Base-by-base conservation (phyloP, 1,140 invertebrate species). In the Aleiodes sp. region DNA sequence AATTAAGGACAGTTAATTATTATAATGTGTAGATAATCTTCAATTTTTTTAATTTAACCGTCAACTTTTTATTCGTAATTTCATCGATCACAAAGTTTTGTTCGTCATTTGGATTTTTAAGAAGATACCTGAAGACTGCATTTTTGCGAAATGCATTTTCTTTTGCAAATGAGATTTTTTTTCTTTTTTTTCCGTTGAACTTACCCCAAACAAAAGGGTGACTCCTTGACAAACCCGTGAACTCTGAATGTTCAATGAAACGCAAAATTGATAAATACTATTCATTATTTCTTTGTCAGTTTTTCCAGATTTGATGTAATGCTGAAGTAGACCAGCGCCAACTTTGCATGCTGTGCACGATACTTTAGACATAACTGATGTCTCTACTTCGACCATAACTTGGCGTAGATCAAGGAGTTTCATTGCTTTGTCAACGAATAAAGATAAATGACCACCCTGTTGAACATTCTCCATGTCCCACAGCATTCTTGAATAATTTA, bases 291-390 rank as follows among this genome's bases (percentile, higher is more conserved):
- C 94, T 31, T 93, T 91, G 64, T 94, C 92, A 14, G 90, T 93
- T 84, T 94, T 94, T 16, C 94, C 94, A 0, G 88, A 87, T 76
- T 91, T 89, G 37, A 96, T 95, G 76, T 95, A 96, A 80, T 96
- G 93, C 78, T 94, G 93, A 21, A 96, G 84, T 24, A 96, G 83
- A 0, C 94, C 92, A 46, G 94, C 93, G 0, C 94, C 92, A 86
- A 93, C 94, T 87, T 94, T 94, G 78, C 95, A 96, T 8, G 94
- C 95, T 0, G 94, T 95, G 75, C 95, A 96, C 0, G 94, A 95
- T 1, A 96, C 94, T 81, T 94, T 95, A 0, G 94, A 95, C 93
- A 96, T 94, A 1, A 96, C 92, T 10, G 93, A 95, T 70, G 94
- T 95, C 84, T 96, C 94, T 19, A 96, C 91, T 86, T 96, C 94